phyloP scores from a whole-genome alignment of 2,797 vertebrate genomes.

The Danio jaintianensis region DNA sequence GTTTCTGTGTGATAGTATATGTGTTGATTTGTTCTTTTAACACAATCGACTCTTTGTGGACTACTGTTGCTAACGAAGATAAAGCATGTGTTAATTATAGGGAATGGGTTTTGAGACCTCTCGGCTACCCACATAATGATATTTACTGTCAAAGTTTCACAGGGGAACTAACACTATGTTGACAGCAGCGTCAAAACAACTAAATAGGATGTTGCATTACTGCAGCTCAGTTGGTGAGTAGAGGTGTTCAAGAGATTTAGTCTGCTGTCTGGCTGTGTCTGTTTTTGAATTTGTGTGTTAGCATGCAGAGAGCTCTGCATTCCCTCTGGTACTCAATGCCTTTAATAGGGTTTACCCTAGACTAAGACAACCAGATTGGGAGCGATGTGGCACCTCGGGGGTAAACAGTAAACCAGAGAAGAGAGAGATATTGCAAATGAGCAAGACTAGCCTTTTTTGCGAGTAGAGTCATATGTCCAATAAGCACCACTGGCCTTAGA shows the following conservation, averaged over 20 bases:
- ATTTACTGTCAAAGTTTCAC: slow-evolving; percentile 39
- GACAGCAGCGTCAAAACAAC: slow-evolving; percentile 39
- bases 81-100: slow-evolving; percentile 40
- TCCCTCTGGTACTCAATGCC: slow-evolving; percentile 45
- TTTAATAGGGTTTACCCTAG: slow-evolving; percentile 58
- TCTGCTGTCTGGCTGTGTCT: slow-evolving; percentile 31
- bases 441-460: slow-evolving; percentile 19
- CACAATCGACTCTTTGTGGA: slow-evolving; percentile 14
- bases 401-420: slow-evolving; percentile 41
- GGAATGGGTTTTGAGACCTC: slow-evolving; percentile 34
- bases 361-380: slow-evolving; percentile 54
- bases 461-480: slow-evolving; percentile 30
- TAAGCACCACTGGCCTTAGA: slow-evolving; percentile 17
- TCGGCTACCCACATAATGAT: slow-evolving; percentile 27
- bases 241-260: slow-evolving; percentile 27
- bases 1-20: background rate
- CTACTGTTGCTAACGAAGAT: slow-evolving; percentile 13
- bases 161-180: slow-evolving; percentile 29
- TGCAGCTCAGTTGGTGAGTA: background rate
- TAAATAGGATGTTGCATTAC: slow-evolving; percentile 23
- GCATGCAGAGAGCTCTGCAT: slow-evolving; percentile 30
- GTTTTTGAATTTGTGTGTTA: slow-evolving; percentile 44
- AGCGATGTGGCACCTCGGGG: slow-evolving; percentile 45
- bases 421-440: slow-evolving; percentile 36
- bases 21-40: slow-evolving; percentile 28